Base-by-base conservation (phyloP, 2,888 invertebrate genomes). In the Drosophila gaucha region DNA sequence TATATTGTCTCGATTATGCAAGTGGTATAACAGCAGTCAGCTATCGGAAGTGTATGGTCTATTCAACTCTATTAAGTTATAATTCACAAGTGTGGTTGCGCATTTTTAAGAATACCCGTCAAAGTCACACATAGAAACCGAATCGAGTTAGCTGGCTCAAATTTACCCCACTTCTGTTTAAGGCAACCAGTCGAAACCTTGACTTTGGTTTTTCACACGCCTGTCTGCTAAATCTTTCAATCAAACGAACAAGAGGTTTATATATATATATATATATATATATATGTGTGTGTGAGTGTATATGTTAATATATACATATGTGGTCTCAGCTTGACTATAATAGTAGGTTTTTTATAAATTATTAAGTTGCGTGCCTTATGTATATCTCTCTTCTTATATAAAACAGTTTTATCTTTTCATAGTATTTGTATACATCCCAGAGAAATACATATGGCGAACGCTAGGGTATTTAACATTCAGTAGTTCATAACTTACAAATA, bases 181-280 rank as follows among this genome's bases (percentile, higher is more conserved):
- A 39, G 16, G 20, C 44, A 62, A 20, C 28, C 18, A 20, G n/a
- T 28, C 5, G 10, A 24, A 57, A 24, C 75, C 83, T 73, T 85
- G 83, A 65, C 69, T 69, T 79, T 75, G 67, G 47, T 35, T 63
- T 54, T 73, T 75, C 59, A 64, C 68, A 68, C 35, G 54, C 24
- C 22, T 62, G 41, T 28, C 14, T 12, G n/a, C 20, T n/a, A 26
- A 22, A 22, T 47, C 47, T 56, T 41, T 63, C 36, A 54, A 59
- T 55, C 33, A 72, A 72, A 41, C 57, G 12, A 24, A 16, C 28
- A 26, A 18, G 41, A 36, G 18, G 16, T 12, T 41, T 58, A 47
- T 41, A 10, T 18, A 18, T 14, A 16, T 31, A 14, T 30, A 20
- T 46, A 30, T n/a, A 46, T 8, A 5, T 46, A 35, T 28, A 28